A percentile compares a stretch with the other conserved stretches of the same genome.
Evolutionary conservation across 2,113 vertebrate species (phyloP).

Genomic region (Epinephelus fuscoguttatus): DNA sequence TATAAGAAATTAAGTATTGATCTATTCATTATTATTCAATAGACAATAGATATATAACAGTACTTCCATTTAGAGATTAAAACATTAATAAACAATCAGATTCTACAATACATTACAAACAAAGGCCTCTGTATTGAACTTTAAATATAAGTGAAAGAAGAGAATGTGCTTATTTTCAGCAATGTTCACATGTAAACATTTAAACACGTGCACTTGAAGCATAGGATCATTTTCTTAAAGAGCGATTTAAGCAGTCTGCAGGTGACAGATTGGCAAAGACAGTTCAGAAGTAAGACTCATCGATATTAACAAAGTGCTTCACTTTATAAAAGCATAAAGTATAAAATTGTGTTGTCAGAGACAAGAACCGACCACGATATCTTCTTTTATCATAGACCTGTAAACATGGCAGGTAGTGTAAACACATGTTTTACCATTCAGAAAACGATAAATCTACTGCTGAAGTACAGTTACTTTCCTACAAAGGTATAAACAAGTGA

Average conservation of each 20-base stretch:
- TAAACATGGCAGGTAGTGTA: slow-evolving; percentile 81
- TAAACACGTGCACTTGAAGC: slow-evolving; percentile 75
- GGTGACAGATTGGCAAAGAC: slow-evolving; percentile 70
- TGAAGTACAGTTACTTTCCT: slow-evolving; percentile 48
- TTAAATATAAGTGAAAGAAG: slow-evolving; percentile 65
- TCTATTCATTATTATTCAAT: slow-evolving; percentile 51
- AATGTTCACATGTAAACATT: slow-evolving; percentile 86
- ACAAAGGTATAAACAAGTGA: slow-evolving; percentile 62
- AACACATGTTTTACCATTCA: slow-evolving; percentile 71
- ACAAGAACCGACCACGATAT: slow-evolving; percentile 66
- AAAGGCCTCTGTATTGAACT: slow-evolving; percentile 77
- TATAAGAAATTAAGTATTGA: slow-evolving; percentile 52
- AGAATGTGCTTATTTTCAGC: slow-evolving; percentile 80
- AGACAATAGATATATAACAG: slow-evolving; percentile 58
- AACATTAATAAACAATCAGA: slow-evolving; percentile 53
- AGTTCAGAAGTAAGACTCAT: slow-evolving; percentile 82
- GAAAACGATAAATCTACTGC: slow-evolving; percentile 56
- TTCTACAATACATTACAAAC: slow-evolving; percentile 69
- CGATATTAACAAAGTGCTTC: slow-evolving; percentile 80
- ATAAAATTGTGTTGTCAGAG: slow-evolving; percentile 77
- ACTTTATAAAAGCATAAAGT: slow-evolving; percentile 78
- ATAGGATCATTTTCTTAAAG: slow-evolving; percentile 59
- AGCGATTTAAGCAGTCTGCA: slow-evolving; percentile 61
- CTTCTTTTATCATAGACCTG: slow-evolving; percentile 66
- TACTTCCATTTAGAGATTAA: slow-evolving; percentile 61